A percentile compares a stretch with the other conserved stretches of the same genome.
Evolutionary conservation across 2,113 vertebrate species (phyloP).

Genomic region (Elaphurus davidianus): DNA sequence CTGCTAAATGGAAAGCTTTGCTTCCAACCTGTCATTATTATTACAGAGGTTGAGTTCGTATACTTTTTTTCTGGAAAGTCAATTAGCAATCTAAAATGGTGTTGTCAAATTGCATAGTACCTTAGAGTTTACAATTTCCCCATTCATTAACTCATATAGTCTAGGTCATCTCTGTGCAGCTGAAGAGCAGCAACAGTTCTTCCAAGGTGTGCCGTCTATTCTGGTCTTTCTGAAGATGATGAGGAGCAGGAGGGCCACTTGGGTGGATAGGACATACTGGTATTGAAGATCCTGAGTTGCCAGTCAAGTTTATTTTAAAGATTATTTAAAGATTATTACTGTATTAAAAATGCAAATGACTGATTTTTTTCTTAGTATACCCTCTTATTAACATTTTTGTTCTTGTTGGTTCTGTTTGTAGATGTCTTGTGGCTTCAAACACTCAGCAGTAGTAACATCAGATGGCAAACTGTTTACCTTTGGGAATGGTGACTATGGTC

Average conservation of each 20-base stretch:
- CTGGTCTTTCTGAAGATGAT: background rate
- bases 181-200: background rate
- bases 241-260: background rate
- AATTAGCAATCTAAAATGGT: background rate
- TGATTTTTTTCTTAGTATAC: background rate
- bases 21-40: background rate
- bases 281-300: conserved; percentile 3
- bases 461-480: conserved; percentile 89
- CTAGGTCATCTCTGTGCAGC: background rate
- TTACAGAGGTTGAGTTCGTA: background rate
- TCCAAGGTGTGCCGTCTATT: background rate
- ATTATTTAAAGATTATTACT: background rate
- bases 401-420: conserved; percentile 63
- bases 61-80: background rate
- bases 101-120: background rate
- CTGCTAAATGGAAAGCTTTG: background rate
- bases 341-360: background rate
- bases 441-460: conserved; percentile 89
- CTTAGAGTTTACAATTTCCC: background rate
- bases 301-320: background rate
- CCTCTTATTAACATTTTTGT: conserved; percentile 14
- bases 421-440: conserved; percentile 91
- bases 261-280: background rate
- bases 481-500: conserved; percentile 89
- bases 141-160: background rate